These are phyloP conservation scores for Centroberyx gerrardi DNA, from an alignment of 2,797 vertebrate species.

Conservation along the genomic window DNA sequence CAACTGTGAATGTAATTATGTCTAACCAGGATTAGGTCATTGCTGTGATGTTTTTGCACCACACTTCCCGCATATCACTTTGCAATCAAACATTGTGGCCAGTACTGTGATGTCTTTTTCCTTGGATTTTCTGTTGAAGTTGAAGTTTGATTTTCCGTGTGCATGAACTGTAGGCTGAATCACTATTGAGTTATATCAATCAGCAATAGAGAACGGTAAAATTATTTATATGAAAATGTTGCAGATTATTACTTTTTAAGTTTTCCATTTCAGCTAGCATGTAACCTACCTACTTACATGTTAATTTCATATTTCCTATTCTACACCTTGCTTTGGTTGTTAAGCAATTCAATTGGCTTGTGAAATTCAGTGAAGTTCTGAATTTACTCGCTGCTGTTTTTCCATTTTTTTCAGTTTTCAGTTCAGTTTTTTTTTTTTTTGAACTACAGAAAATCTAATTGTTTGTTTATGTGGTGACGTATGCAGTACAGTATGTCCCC, in stretches of 20 bases:
- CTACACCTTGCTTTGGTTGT: no score
- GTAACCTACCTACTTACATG: not conserved
- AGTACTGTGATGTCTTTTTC: not conserved
- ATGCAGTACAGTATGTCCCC: not conserved
- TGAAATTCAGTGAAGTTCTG: not conserved
- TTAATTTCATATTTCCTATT: slow-evolving; percentile 11
- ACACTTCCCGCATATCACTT: slow-evolving; percentile 11
- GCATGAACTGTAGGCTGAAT: not conserved
- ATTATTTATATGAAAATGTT: slow-evolving; percentile 46
- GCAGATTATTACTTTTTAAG: not conserved
- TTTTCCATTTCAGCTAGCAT: slow-evolving; percentile 17
- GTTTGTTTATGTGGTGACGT: not conserved
- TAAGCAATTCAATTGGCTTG: no score
- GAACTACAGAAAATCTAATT: not conserved
- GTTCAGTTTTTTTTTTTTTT: not conserved
- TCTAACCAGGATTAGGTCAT: slow-evolving; percentile 16
- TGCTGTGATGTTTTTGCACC: not conserved
- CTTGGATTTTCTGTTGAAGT: slow-evolving; percentile 5
- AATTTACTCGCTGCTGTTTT: not conserved
- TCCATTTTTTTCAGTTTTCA: not conserved
- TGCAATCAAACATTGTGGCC: slow-evolving; percentile 1
- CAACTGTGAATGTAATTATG: slow-evolving; percentile 47
- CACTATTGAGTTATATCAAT: no score
- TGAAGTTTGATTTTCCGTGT: not conserved
- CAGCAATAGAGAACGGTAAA: not conserved